Evolutionary conservation across 1,140 invertebrate genomes (phyloP).

Genomic region (Phymorhynchus buccinoides): DNA sequence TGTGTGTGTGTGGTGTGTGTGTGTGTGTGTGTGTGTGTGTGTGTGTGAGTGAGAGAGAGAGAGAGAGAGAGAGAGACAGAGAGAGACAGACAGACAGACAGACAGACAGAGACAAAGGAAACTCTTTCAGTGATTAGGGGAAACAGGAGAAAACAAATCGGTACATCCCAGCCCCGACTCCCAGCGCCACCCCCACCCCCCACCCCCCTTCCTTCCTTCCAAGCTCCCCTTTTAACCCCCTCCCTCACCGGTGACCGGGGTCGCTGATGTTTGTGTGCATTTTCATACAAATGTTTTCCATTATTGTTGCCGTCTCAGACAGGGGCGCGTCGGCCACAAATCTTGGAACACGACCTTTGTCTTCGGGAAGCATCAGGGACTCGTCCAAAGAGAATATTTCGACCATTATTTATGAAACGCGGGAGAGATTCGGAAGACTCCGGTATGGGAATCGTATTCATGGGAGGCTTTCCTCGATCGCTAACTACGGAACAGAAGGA

Average conservation of each 20-base stretch:
- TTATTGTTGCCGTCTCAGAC: neutral
- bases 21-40: too few species aligned
- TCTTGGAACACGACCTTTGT: neutral
- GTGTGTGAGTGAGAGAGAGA: too few species aligned
- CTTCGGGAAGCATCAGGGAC: neutral
- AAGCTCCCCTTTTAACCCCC: neutral
- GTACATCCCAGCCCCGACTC: too few species aligned
- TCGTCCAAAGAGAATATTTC: neutral
- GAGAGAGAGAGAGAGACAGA: too few species aligned
- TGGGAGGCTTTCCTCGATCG: neutral
- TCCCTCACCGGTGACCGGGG: neutral
- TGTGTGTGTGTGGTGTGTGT: too few species aligned
- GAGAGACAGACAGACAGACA: too few species aligned
- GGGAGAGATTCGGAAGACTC: neutral
- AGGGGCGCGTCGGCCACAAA: neutral
- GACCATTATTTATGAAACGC: neutral
- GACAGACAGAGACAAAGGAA: too few species aligned
- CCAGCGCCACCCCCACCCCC: too few species aligned
- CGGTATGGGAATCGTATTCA: neutral
- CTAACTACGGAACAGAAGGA: neutral
- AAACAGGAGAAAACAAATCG: too few species aligned
- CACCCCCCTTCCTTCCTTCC: neutral
- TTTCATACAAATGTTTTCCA: neutral
- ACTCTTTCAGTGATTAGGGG: too few species aligned
- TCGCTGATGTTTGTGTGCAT: slow-evolving; percentile 3